Evolutionary conservation across 2,888 invertebrate species (phyloP), one percentile per base, ranked within the genome.

Genomic region (Antheraea yamamai): DNA sequence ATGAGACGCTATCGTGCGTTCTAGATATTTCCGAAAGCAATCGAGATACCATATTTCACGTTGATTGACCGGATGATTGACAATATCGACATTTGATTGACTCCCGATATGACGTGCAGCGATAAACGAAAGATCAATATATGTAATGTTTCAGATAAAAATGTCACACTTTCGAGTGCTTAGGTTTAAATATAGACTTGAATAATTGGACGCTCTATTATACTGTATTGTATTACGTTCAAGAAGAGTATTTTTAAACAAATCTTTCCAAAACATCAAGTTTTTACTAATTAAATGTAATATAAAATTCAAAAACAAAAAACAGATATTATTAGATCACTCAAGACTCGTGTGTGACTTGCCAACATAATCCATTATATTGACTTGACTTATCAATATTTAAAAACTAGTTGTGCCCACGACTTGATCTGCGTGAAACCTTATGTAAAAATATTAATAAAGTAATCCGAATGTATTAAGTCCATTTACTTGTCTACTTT

Each of bases 21-120:
- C 77, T 76, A 77, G 71, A 79, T 78, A 73, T 77, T 75, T 76
- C 70, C 72, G 74, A 75, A 73, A 74, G 35, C 26, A 77, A 77
- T 79, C 80, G 78, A 79, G 79, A 80, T 77, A 80, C 39, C 75
- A 77, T 78, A 79, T 78, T 76, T 75, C 76, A 76, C 55, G 74
- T 81, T 84, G 83, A 85, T 82, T 83, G 82, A 85, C 80, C 76
- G 64, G 61, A 52, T 82, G 83, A 84, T 79, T 81, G 85, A 85
- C 81, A 75, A 26, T 66, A 16, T 64, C 23, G 64, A 61, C 58
- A 26, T 75, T 64, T 75, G 52, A 75, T 20, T 71, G 75, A 73
- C 74, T 47, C 47, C 12, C 47, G 74, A 72, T 74, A 76, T 39
- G 73, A 30, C 55, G 39, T 74, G 75, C 6, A 26, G 30, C 64